These are phyloP conservation scores for Drosophila recens DNA, from an alignment of 2,888 invertebrate genomes.

Conservation along the genomic window DNA sequence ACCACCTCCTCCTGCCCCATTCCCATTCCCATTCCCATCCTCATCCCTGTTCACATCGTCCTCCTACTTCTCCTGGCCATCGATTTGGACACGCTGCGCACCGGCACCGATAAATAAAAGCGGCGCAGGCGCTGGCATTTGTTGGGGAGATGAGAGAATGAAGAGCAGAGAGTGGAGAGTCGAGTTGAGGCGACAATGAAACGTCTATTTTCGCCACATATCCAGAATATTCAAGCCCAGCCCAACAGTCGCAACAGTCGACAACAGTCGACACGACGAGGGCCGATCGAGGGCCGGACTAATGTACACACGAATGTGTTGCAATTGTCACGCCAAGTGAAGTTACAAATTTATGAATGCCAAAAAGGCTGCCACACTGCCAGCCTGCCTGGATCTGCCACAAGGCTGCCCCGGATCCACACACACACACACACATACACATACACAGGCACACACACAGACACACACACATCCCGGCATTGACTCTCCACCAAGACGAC, in stretches of 20 bases:
- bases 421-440: conserved; percentile 26
- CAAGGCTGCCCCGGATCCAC: conserved; percentile 43
- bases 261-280: conserved; percentile 14
- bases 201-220: conserved; percentile 76
- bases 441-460: conserved; percentile 22
- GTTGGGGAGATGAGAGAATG: neutral
- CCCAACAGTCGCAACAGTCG: conserved; percentile 10
- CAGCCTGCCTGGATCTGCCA: conserved; percentile 11
- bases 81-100: conserved; percentile 65
- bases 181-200: conserved; percentile 73
- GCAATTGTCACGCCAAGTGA: conserved; percentile 85
- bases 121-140: conserved; percentile 47
- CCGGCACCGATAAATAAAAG: conserved; percentile 75
- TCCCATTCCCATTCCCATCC: conserved; percentile 23
- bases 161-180: neutral
- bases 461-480: conserved; percentile 26
- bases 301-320: conserved; percentile 82
- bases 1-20: conserved; percentile 14
- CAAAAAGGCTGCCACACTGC: conserved; percentile 70
- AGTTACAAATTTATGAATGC: conserved; percentile 85
- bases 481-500: conserved; percentile 41
- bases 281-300: conserved; percentile 71
- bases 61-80: conserved; percentile 18
- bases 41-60: conserved; percentile 15
- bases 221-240: conserved; percentile 48